Base-by-base conservation (phyloP, 2,888 invertebrate genomes). In the Platycheirus albimanus region DNA sequence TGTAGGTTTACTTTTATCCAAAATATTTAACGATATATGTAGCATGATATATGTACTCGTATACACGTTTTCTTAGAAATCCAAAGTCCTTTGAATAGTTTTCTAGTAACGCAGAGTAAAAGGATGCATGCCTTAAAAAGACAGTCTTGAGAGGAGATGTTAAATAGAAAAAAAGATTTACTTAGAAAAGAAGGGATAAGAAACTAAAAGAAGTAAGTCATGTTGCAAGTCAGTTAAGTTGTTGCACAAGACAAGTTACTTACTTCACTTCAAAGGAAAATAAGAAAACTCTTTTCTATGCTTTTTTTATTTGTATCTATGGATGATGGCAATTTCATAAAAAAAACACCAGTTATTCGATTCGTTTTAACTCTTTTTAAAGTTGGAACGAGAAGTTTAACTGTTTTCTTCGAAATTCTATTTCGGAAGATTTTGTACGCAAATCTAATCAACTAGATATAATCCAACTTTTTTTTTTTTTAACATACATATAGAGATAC, bases 291-390 rank as follows among this genome's bases (percentile, higher is more conserved):
- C 24, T 24, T 24, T 24, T n/a, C n/a, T n/a, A n/a, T 24, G 24
- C 24, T 24, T 24, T 24, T 6, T 24, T 24, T 24, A 24, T 6
- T 24, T 4, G 3, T 6, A 24, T 24, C 24, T 24, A 6, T 6
- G 33, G 52, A 52, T 52, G 33, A 52, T 33, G 30, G 49, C 15
- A 45, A 43, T 58, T 58, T n/a, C 43, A 52, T 69, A 61, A 13
- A 20, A 36, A 47, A 54, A 43, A 41, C 15, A 20, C 15, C n/a
- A n/a, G n/a, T 67, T 69, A 24, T 43, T 69, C 15, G 52, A 51
- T 61, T 66, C 45, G 13, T 52, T 49, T 41, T 10, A 33, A 15
- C 10, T 71, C 10, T 15, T 24, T 24, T 24, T 6, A 6, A 24
- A 24, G 24, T 24, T 24, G 24, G 6, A 61, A 63, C 36, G 33